These are phyloP conservation scores for Buphagus erythrorhynchus DNA, from an alignment of 2,797 vertebrate genomes.

Conservation along the genomic window DNA sequence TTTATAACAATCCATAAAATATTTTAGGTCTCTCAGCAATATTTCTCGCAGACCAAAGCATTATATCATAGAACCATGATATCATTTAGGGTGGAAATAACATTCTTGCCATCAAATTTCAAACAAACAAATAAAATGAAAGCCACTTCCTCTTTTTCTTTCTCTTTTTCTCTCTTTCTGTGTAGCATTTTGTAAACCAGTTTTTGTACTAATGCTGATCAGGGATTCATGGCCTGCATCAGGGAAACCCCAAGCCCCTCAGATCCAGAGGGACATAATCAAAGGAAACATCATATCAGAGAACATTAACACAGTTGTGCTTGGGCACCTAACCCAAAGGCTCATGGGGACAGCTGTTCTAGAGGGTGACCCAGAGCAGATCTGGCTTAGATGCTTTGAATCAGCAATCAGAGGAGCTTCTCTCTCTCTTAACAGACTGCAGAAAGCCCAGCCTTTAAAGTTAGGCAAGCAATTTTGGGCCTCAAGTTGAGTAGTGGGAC, in stretches of 20 bases:
- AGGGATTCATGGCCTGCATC: rapidly evolving
- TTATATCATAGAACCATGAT: not conserved
- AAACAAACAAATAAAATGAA: not conserved
- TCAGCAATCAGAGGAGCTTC: not conserved
- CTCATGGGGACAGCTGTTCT: not conserved
- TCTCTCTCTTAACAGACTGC: not conserved
- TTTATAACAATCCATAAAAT: not conserved
- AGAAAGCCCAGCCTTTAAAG: not conserved
- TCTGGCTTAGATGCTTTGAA: not conserved
- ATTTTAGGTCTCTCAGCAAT: constrained; percentile 3
- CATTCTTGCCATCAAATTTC: not conserved
- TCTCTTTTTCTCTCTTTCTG: too few relatives aligned
- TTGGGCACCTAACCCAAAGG: not conserved
- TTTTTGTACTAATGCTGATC: not conserved
- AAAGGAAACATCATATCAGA: not conserved
- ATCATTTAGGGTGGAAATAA: not conserved
- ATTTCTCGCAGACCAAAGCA: not conserved
- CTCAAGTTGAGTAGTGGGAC: not conserved
- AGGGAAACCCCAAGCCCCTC: not conserved
- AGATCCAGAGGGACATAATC: not conserved
- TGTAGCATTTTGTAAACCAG: not conserved
- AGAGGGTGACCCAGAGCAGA: not conserved
- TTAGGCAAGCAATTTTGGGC: not conserved
- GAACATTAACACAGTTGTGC: not conserved
- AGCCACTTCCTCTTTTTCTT: not conserved